Evolutionary conservation across 2,888 invertebrate genomes (phyloP), one percentile per base, ranked within the genome.

Genomic region (Phalera bucephala): DNA sequence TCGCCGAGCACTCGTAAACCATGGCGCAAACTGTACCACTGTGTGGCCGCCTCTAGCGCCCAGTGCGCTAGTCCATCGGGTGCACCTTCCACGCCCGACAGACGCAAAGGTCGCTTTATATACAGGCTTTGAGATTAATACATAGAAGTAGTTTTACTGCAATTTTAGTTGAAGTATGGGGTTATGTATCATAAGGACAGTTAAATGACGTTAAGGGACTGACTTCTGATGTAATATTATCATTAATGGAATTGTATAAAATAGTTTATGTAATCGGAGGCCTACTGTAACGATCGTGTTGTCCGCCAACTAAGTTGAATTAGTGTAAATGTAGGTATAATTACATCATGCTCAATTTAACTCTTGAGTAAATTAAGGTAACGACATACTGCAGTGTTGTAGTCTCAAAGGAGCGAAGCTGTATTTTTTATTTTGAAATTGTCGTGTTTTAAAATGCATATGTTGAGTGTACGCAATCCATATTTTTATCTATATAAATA

Each of bases 161-260:
- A 81, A 81, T 82, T 70, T 75, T 80, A 82, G 75, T 73, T 76
- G 67, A 80, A 65, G 68, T 80, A 77, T 69, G 78, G 82, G 81
- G 72, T 80, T 84, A 82, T 78, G 83, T 85, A 82, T 78, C 72
- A 79, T 86, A 81, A 79, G 83, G 69, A 74, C 76, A 80, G 79
- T 76, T 79, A 68, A 69, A 73, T 63, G 74, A 78, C 61, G 80
- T 77, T 71, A 79, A 75, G 74, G 81, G 83, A 85, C 85, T 87
- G 87, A 87, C 72, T 80, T 82, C 78, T 80, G 82, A 81, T 81
- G 79, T 83, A 83, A 80, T 80, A 79, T 80, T 83, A 80, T 80
- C 70, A 72, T 80, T 81, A 78, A 79, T 75, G 80, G 78, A 84
- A 81, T 75, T 83, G 84, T 86, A 81, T 83, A 83, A 81, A 82